Percentiles rank a stretch among this genome's conserved stretches.
Conservation (phyloP, 53 echinoderm and acorn worm species). For the Mesocentrotus franciscanus region DNA sequence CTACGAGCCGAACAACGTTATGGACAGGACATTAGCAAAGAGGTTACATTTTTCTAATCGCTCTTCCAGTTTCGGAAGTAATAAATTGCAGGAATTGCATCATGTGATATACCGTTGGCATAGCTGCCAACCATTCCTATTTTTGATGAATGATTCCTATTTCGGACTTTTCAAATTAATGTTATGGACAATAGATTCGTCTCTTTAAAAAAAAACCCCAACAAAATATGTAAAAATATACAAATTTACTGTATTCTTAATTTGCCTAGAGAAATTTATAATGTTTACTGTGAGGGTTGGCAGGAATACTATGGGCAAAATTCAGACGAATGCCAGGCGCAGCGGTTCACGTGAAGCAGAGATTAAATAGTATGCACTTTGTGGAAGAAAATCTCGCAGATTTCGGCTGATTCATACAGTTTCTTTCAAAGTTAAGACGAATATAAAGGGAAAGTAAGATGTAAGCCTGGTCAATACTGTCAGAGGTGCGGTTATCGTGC, state of each 20-base stretch:
- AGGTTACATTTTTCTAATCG: not conserved
- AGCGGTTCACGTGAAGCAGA: not conserved
- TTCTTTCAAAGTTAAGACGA: not conserved
- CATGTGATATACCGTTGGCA: too few relatives aligned
- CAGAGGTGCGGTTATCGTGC: conserved; percentile 42
- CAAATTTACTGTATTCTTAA: too few relatives aligned
- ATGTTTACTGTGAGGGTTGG: too few relatives aligned
- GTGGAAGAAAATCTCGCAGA: not conserved
- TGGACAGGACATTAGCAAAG: not conserved
- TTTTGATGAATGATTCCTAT: too few relatives aligned
- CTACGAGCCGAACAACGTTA: not conserved
- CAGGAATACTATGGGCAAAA: not conserved
- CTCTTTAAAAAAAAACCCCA: too few relatives aligned
- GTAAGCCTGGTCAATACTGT: not conserved
- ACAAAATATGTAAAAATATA: too few relatives aligned
- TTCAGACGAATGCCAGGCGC: not conserved
- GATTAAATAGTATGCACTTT: not conserved
- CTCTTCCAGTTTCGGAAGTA: too few relatives aligned
- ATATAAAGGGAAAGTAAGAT: conserved; percentile 4
- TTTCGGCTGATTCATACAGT: not conserved
- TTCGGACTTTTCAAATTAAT: too few relatives aligned
- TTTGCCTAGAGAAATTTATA: too few relatives aligned
- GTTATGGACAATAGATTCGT: too few relatives aligned
- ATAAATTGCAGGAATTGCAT: too few relatives aligned
- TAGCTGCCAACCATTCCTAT: too few relatives aligned